These are phyloP conservation scores for Megalops cyprinoides DNA, from an alignment of 2,797 vertebrate species.

Conservation along the genomic window DNA sequence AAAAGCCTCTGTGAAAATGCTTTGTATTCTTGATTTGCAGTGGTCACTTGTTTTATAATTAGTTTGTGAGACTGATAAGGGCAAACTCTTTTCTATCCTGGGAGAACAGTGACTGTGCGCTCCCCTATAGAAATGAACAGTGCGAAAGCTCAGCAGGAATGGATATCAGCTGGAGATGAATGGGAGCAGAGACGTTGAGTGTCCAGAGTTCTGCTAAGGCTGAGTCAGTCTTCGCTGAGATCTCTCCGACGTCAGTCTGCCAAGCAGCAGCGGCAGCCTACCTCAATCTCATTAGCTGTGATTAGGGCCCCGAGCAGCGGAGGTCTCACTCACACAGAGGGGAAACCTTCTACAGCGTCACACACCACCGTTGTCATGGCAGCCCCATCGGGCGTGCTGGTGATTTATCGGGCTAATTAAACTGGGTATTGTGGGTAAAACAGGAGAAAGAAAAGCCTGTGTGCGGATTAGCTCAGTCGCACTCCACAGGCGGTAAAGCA, in stretches of 20 bases:
- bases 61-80: too few species aligned
- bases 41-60: too few species aligned
- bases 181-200: neutral
- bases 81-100: too few species aligned
- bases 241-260: neutral
- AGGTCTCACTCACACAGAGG: constrained; percentile 3
- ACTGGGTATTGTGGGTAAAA: constrained; percentile 1
- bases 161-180: neutral
- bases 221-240: neutral
- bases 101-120: too few species aligned
- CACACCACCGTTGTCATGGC: neutral
- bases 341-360: neutral
- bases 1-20: too few species aligned
- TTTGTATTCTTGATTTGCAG: too few species aligned
- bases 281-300: constrained; percentile 8
- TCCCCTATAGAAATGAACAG: too few species aligned
- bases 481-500: neutral
- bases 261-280: neutral
- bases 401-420: constrained; percentile 22
- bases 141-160: too few species aligned
- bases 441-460: neutral
- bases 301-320: neutral
- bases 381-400: neutral
- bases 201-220: neutral
- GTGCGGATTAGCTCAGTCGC: neutral